Evolutionary conservation across 2,797 vertebrate genomes (phyloP), one percentile per base, ranked within the genome.

Genomic region (Darevskia nairensis): DNA sequence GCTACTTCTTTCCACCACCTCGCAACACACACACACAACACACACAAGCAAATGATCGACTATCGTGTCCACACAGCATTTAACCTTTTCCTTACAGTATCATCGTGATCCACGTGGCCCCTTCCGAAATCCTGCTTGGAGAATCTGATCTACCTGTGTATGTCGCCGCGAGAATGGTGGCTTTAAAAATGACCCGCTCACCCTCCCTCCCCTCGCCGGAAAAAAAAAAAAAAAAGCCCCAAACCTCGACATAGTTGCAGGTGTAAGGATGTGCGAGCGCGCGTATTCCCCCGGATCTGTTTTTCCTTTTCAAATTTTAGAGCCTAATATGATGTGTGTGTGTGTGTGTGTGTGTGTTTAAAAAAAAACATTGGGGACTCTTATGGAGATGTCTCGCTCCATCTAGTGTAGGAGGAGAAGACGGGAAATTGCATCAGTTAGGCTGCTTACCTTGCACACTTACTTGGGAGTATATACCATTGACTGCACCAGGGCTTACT

Each of bases 1-100:
- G 87, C 88, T 74, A 93, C 86, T 95, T 91, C 86, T 41, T 89
- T 86, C 95, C 92, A 82, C 86, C 86, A 84, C 92, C 17, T 71
- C 92, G 6, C 44, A 80, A 25, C 41, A 86, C 29, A 32, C 29
- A 77, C 75, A 46, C 41, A 50, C n/a, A 80, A 46, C 46, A 11
- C 46, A 50, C 46, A 50, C 10, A 50, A 50, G 50, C 11, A 50
- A 50, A 50, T 50, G 93, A 94, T 91, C 91, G 91, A 91, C 94
- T 90, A 86, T 93, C 93, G 7, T 92, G 89, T 95, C 96, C 94
- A 95, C 93, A 93, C 92, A 93, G 93, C 93, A 91, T 95, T 97
- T 97, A 97, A 96, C 95, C 92, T 96, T 95, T 96, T 94, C 84
- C 90, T 92, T 71, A 8, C 89, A 92, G 92, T 92, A 94, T 90